A percentile compares a stretch with the other conserved stretches of the same genome.
Conservation (phyloP, 37 sponge, comb jelly and placozoan species). For the Hexactinellida sp. region DNA sequence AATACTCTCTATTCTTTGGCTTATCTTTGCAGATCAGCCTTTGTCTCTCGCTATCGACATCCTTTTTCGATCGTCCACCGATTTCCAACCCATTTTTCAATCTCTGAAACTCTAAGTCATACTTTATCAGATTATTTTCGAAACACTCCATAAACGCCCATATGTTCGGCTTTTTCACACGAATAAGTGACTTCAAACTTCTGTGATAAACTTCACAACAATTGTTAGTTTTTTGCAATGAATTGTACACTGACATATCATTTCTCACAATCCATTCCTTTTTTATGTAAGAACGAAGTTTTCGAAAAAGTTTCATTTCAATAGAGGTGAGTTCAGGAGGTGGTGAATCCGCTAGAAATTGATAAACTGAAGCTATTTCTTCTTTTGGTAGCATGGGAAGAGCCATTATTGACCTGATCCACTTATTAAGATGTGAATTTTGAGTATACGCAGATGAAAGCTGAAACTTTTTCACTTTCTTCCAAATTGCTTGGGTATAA, state of each 20-base stretch:
- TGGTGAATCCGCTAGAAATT: neutral
- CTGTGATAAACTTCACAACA: neutral
- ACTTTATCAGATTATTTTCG: neutral
- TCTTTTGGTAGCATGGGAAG: constrained; percentile 13
- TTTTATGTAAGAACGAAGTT: constrained; percentile 2
- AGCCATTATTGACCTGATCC: constrained; percentile 9
- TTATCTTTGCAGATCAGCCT: neutral
- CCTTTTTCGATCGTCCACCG: neutral
- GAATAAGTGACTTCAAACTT: neutral
- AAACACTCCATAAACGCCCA: neutral
- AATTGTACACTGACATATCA: neutral
- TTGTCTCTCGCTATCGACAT: neutral
- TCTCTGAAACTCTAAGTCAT: neutral
- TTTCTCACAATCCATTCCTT: constrained; percentile 8
- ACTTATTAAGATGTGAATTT: neutral
- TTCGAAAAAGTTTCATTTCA: neutral
- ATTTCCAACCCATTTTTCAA: neutral
- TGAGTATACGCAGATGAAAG: neutral
- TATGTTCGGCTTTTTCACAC: neutral
- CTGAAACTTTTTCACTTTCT: constrained; percentile 14
- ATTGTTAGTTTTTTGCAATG: neutral
- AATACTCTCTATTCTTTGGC: neutral
- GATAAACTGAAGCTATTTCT: constrained; percentile 8
- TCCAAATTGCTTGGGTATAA: constrained; percentile 1
- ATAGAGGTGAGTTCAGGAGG: neutral